A percentile compares a stretch with the other conserved stretches of the same genome.
Conservation (phyloP, 2,113 vertebrate genomes). For the Rhynchomys soricoides region DNA sequence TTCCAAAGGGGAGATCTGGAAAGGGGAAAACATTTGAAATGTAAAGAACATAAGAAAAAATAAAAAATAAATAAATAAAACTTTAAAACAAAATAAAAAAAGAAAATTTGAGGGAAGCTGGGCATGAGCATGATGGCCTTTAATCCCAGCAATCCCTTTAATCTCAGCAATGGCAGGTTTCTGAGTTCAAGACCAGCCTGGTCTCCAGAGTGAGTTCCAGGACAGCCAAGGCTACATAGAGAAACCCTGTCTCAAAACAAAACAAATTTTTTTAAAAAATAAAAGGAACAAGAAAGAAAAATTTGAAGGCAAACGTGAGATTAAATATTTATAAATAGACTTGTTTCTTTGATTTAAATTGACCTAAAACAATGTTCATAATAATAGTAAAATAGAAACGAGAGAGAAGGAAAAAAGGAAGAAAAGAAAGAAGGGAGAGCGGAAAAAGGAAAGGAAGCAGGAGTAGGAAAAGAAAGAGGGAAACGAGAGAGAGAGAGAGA, state of each 20-base stretch:
- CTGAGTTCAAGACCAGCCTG: not conserved
- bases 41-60: too few species aligned
- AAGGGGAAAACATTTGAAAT: too few species aligned
- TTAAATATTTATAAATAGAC: not conserved
- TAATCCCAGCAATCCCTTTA: not conserved
- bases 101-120: not conserved
- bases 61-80: too few species aligned
- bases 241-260: not conserved
- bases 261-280: too few species aligned
- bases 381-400: not conserved
- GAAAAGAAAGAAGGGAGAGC: not conserved
- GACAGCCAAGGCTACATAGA: not conserved
- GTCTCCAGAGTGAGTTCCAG: not conserved
- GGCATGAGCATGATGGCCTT: not conserved
- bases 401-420: not conserved
- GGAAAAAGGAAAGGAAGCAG: not conserved
- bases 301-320: not conserved
- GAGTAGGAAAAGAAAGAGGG: not conserved
- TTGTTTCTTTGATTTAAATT: not conserved
- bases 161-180: not conserved
- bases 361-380: not conserved
- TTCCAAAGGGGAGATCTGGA: too few species aligned
- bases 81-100: too few species aligned
- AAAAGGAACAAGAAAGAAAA: not conserved
- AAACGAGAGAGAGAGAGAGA: not conserved